Evolutionary conservation across 2,113 vertebrate genomes (phyloP).

Genomic region (Xenus cinereus): DNA sequence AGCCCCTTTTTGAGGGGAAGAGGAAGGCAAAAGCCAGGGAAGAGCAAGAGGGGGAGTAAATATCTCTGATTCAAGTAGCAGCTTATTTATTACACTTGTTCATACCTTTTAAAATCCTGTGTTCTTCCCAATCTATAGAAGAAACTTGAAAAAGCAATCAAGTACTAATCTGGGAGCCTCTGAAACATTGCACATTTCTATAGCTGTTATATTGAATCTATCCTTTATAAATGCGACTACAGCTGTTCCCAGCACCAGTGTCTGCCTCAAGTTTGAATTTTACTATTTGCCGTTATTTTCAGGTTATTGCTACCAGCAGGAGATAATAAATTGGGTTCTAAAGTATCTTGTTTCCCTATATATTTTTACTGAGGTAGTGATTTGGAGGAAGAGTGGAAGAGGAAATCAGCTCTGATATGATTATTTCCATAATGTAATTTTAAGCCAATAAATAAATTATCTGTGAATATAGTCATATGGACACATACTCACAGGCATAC

Average conservation of each 20-base stretch:
- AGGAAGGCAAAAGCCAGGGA: not conserved
- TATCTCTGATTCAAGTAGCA: not conserved
- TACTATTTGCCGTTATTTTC: conserved; percentile 54
- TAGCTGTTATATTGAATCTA: conserved; percentile 26
- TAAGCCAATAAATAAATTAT: conserved; percentile 60
- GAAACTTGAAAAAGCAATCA: conserved; percentile 49
- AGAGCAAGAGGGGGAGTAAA: not conserved
- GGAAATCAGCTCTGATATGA: not conserved
- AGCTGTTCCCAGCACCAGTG: conserved; percentile 18
- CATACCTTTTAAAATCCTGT: not conserved
- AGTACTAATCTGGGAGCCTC: conserved; percentile 34
- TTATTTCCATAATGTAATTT: conserved; percentile 48
- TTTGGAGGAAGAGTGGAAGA: not conserved
- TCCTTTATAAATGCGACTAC: conserved; percentile 23
- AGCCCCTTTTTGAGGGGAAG: not conserved
- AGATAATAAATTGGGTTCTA: conserved; percentile 60
- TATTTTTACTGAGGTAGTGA: conserved; percentile 39
- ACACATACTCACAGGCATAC: not conserved
- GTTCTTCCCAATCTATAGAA: conserved; percentile 11
- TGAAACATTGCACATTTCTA: conserved; percentile 30
- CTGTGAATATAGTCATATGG: not conserved
- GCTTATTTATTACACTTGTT: not conserved
- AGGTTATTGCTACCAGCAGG: conserved; percentile 54
- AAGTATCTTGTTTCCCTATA: conserved; percentile 42
- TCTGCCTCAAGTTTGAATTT: conserved; percentile 54